A percentile compares a stretch with the other conserved stretches of the same genome.
Evolutionary conservation across 2,888 invertebrate species (phyloP).

Genomic region (Synanthedon andrenaeformis): DNA sequence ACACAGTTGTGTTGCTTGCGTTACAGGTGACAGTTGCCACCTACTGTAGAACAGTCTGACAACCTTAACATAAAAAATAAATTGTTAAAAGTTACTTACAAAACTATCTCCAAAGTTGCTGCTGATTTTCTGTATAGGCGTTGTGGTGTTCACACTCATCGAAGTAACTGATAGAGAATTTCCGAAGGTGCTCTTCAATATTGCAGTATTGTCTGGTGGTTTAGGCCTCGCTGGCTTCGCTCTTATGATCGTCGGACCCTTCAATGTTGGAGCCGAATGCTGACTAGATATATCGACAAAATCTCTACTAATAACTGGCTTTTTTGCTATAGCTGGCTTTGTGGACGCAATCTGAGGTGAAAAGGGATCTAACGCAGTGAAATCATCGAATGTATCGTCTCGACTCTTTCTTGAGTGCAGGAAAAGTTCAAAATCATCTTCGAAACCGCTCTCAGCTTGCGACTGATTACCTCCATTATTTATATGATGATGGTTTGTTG

Average conservation of each 20-base stretch:
- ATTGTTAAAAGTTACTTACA: slow-evolving; percentile 32
- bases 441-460: slow-evolving; percentile 83
- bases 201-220: slow-evolving; percentile 59
- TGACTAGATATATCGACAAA: slow-evolving; percentile 73
- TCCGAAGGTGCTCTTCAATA: slow-evolving; percentile 51
- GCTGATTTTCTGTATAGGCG: slow-evolving; percentile 51
- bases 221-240: slow-evolving; percentile 72
- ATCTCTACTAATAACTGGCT: slow-evolving; percentile 72
- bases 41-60: too few relatives aligned
- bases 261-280: slow-evolving; percentile 43
- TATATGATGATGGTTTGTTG: slow-evolving; percentile 63
- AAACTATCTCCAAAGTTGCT: slow-evolving; percentile 44
- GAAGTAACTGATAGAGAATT: slow-evolving; percentile 32
- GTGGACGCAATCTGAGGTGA: slow-evolving; percentile 48
- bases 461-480: slow-evolving; percentile 75
- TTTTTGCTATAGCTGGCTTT: slow-evolving; percentile 53
- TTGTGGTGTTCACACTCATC: slow-evolving; percentile 55
- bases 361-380: slow-evolving; percentile 68
- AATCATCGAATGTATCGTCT: slow-evolving; percentile 64
- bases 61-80: not conserved
- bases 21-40: too few relatives aligned
- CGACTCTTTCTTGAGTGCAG: slow-evolving; percentile 57
- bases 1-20: too few relatives aligned
- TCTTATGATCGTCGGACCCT: slow-evolving; percentile 82
- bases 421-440: slow-evolving; percentile 83